These are phyloP conservation scores for Hylia prasina DNA, from an alignment of 2,113 vertebrate genomes.

Conservation along the genomic window DNA sequence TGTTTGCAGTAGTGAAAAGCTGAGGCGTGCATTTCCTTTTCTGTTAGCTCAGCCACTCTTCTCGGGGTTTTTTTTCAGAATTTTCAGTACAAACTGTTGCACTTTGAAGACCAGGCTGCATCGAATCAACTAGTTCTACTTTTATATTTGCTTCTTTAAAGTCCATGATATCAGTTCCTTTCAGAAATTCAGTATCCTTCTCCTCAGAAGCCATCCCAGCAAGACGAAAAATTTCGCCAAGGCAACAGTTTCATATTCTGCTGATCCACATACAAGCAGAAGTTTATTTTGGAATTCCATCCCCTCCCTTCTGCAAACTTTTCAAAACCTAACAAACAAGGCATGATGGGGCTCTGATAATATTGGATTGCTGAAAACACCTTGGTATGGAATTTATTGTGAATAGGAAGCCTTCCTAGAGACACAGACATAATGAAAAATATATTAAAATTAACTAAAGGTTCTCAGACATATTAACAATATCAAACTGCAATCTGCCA, in stretches of 20 bases:
- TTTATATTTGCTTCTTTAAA: neutral
- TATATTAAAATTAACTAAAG: neutral
- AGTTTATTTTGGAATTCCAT: constrained; percentile 30
- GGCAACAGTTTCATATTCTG: constrained; percentile 51
- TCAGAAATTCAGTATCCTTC: neutral
- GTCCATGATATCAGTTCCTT: neutral
- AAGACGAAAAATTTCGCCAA: constrained; percentile 45
- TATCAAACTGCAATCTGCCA: neutral
- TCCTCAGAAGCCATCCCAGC: neutral
- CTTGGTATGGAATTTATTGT: constrained; percentile 19
- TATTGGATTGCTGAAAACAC: constrained; percentile 2
- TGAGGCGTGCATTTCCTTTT: neutral
- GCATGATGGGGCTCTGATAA: constrained; percentile 52
- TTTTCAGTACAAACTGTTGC: neutral
- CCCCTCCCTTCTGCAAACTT: constrained; percentile 20
- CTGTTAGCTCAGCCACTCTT: constrained; percentile 60
- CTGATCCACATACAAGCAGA: constrained; percentile 35
- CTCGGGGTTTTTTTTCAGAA: constrained; percentile 62
- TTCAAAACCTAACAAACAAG: constrained; percentile 65
- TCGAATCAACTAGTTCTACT: constrained; percentile 38
- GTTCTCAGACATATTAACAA: neutral
- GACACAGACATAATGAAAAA: constrained; percentile 2
- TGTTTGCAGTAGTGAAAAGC: constrained; percentile 72
- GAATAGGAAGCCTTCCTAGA: constrained; percentile 36
- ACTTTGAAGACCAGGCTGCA: constrained; percentile 10